phyloP scores from a whole-genome alignment of 2,113 vertebrate species.

The Loxodonta africana region DNA sequence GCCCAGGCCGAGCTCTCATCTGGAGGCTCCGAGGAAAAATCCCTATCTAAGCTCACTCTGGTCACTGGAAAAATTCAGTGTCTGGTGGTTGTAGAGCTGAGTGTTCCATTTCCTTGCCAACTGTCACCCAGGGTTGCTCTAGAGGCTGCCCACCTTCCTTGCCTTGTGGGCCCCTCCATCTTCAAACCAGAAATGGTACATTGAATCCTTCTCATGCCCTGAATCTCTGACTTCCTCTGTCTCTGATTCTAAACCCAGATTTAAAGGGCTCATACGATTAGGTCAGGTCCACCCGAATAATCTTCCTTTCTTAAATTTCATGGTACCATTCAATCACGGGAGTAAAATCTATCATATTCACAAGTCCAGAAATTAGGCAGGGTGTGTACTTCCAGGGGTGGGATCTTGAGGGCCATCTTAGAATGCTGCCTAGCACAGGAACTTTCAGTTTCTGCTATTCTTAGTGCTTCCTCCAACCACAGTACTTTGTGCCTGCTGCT shows the following conservation, averaged over 20 bases:
- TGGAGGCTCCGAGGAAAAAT: background rate
- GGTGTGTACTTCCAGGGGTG: fast-evolving
- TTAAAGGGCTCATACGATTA: background rate
- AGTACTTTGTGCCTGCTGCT: background rate
- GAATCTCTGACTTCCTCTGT: background rate
- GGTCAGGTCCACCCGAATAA: background rate
- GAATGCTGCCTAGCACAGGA: background rate
- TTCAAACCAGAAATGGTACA: background rate
- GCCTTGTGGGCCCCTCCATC: fast-evolving
- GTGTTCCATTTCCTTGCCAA: background rate
- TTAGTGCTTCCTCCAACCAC: background rate
- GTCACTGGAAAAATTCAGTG: background rate
- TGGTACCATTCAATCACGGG: background rate
- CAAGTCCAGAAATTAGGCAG: background rate
- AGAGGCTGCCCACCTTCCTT: background rate
- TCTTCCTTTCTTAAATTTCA: background rate
- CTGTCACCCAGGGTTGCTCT: background rate
- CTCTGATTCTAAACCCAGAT: background rate
- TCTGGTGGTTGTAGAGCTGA: background rate
- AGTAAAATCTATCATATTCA: background rate
- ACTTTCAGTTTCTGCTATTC: background rate
- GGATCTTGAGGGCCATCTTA: background rate
- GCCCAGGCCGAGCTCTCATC: background rate
- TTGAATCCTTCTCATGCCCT: background rate
- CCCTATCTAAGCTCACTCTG: background rate